phyloP scores from a whole-genome alignment of 2,888 invertebrate genomes.

The Barypeithes pellucidus region DNA sequence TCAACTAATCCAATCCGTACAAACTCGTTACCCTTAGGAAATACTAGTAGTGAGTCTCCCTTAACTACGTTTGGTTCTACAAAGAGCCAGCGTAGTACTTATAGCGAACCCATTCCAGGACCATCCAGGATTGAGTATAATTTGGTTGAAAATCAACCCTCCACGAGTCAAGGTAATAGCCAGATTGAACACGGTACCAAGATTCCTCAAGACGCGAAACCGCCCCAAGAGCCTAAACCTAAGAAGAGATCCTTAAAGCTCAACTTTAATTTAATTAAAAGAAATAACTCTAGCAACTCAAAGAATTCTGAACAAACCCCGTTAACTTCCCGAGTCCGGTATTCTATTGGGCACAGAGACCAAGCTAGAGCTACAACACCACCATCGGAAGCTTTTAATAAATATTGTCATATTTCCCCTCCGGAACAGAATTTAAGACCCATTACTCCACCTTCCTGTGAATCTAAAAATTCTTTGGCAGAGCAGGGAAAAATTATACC shows the following conservation, averaged over 20 bases:
- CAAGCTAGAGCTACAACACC: constrained; percentile 46
- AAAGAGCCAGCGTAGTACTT: constrained; percentile 17
- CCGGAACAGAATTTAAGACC: constrained; percentile 51
- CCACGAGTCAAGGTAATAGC: constrained; percentile 41
- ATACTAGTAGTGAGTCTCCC: constrained; percentile 19
- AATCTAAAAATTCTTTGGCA: constrained; percentile 6
- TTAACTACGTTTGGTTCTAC: constrained; percentile 4
- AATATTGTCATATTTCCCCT: constrained; percentile 49
- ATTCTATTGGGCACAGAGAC: constrained; percentile 47
- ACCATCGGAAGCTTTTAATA: constrained; percentile 55
- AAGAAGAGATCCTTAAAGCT: constrained; percentile 44
- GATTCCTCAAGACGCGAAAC: constrained; percentile 22
- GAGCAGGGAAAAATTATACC: constrained; percentile 55
- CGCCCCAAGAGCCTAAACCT: constrained; percentile 23
- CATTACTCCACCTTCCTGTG: not conserved
- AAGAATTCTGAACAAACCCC: constrained; percentile 26
- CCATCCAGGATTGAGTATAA: constrained; percentile 33
- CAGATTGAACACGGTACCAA: constrained; percentile 6
- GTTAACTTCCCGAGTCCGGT: constrained; percentile 39
- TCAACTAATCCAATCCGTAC: constrained; percentile 50
- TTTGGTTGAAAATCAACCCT: constrained; percentile 42
- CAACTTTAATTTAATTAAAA: constrained; percentile 49
- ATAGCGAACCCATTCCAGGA: constrained; percentile 33
- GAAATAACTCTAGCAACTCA: constrained; percentile 24
- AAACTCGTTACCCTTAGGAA: constrained; percentile 40